Evolutionary conservation across 2,113 vertebrate genomes (phyloP).

Genomic region (Monopterus albus): DNA sequence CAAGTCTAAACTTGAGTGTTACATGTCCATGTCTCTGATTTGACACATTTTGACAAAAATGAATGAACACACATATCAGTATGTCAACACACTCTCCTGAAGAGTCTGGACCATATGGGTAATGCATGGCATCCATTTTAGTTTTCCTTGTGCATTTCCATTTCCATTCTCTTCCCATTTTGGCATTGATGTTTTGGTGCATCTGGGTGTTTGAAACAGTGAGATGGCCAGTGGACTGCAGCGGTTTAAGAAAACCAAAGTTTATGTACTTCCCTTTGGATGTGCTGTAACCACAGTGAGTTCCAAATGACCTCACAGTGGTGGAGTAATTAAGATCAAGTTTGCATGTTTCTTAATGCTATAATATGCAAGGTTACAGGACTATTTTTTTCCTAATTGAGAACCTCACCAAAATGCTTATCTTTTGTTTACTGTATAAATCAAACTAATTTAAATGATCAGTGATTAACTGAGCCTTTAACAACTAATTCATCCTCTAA

Average conservation of each 20-base stretch:
- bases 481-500: slow-evolving; percentile 46
- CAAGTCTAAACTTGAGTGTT: too few relatives aligned
- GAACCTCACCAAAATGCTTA: too few relatives aligned
- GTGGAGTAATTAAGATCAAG: too few relatives aligned
- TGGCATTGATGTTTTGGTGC: neutral
- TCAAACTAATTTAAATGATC: too few relatives aligned
- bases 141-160: neutral
- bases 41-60: neutral
- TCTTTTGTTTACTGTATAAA: too few relatives aligned
- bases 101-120: neutral
- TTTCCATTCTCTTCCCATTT: neutral
- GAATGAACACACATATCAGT: slow-evolving; percentile 6
- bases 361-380: too few relatives aligned
- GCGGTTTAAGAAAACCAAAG: neutral
- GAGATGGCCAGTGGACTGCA: slow-evolving; percentile 26
- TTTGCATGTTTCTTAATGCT: too few relatives aligned
- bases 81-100: neutral
- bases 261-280: neutral
- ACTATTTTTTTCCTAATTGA: too few relatives aligned
- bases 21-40: neutral
- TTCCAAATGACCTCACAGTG: too few relatives aligned
- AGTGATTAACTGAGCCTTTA: slow-evolving; percentile 19
- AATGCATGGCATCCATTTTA: too few relatives aligned
- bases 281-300: neutral
- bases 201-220: slow-evolving; percentile 3